These are phyloP conservation scores for Corynorhinus townsendii DNA, from an alignment of 2,113 vertebrate species.

Conservation along the genomic window DNA sequence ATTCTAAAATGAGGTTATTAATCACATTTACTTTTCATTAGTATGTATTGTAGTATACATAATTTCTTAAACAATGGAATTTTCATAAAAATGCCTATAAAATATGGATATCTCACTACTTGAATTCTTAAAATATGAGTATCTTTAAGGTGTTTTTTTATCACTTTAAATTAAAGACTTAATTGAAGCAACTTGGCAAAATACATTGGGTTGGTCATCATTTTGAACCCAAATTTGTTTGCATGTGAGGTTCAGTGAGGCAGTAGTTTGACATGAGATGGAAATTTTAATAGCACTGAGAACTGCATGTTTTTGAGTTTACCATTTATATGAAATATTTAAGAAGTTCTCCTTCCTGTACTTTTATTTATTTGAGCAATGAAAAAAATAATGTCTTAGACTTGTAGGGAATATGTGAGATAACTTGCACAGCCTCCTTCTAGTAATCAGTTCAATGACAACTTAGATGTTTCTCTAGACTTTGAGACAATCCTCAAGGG, in stretches of 20 bases:
- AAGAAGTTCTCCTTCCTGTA: neutral
- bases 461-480: neutral
- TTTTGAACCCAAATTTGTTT: neutral
- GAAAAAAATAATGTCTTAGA: neutral
- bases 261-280: neutral
- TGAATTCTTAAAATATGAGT: neutral
- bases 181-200: neutral
- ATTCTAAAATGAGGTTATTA: slow-evolving; percentile 50
- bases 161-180: neutral
- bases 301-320: neutral
- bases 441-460: neutral
- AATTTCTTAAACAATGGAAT: slow-evolving; percentile 47
- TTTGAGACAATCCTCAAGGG: neutral
- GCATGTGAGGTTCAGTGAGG: neutral
- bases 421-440: neutral
- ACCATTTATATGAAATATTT: neutral
- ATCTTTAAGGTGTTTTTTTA: neutral
- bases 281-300: neutral
- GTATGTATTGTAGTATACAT: neutral
- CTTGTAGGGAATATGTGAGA: neutral
- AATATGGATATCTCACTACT: neutral
- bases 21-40: slow-evolving; percentile 19
- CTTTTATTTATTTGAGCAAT: neutral
- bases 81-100: slow-evolving; percentile 16
- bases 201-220: neutral